Evolutionary conservation across 2,888 invertebrate species (phyloP), one percentile per base, ranked within the genome.

Genomic region (Pollenia amentaria): DNA sequence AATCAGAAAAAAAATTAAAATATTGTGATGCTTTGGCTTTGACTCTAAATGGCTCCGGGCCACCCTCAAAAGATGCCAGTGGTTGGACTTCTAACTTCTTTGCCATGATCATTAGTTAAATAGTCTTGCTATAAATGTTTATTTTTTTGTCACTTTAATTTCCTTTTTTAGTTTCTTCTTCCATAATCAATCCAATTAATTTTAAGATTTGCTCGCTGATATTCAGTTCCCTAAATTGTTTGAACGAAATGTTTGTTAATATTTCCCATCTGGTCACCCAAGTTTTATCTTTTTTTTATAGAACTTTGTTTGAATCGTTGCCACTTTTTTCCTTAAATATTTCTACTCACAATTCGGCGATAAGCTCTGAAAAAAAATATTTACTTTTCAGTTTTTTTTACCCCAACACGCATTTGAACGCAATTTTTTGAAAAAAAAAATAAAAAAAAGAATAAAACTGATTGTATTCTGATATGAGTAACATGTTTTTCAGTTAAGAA

Each of bases 331-430:
- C 29, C 2, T 29, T 44, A 77, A 60, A 67, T 40, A 72, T 75
- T 75, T 82, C 75, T 21, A 78, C 62, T 70, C 77, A 70, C 55
- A 69, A 55, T 51, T 65, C 60, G n/a, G 21, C 51, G 76, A 85
- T 85, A 85, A 85, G 76, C 42, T 64, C 11, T 8, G 12, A 64
- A 60, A 69, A 53, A 64, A 60, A 69, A 53, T 80, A 76, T 85
- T 80, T 85, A 80, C 75, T 72, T 85, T 46, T 70, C 70, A 69
- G 62, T 70, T 77, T 79, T 72, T 75, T 48, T 51, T 44, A 60
- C 53, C 9, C n/a, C 10, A 53, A 48, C 3, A 21, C 51, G 14
- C 16, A 65, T 55, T 10, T 42, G 65, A 72, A 72, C 77, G 76
- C 77, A 72, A 77, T 83, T 82, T 75, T 76, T 60, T 12, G 3